Conservation (phyloP, 2,888 invertebrate species). For the Drosophila merina region DNA sequence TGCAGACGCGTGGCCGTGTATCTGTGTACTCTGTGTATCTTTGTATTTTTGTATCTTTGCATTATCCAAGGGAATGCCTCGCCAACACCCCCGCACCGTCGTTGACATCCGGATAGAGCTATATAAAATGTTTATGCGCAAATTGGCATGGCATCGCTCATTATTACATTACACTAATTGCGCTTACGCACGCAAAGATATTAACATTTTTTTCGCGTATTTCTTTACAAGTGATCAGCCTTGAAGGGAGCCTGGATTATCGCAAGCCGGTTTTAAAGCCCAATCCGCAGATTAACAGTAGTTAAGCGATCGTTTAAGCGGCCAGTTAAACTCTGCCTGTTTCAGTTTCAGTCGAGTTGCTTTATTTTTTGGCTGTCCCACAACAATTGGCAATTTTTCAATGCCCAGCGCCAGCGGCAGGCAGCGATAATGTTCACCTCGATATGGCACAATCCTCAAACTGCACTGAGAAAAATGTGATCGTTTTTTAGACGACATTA, state of each 20-base stretch:
- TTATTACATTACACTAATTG: conserved; percentile 74
- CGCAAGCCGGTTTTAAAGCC: conserved; percentile 37
- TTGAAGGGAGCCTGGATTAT: conserved; percentile 63
- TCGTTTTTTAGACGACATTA: too few species aligned
- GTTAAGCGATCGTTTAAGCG: conserved; percentile 78
- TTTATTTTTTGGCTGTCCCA: conserved; percentile 18
- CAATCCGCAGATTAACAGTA: conserved; percentile 72
- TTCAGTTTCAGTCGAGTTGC: conserved; percentile 10
- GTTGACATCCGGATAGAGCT: conserved; percentile 15
- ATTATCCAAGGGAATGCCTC: background rate
- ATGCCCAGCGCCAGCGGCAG: conserved; percentile 65
- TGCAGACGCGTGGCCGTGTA: conserved; percentile 43
- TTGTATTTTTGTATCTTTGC: conserved; percentile 8
- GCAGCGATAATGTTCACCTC: conserved; percentile 69
- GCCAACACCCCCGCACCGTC: background rate
- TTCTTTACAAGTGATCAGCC: conserved; percentile 55
- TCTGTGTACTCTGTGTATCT: conserved; percentile 12
- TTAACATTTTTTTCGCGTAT: background rate
- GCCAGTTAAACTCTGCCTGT: conserved; percentile 50
- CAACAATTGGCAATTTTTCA: conserved; percentile 70
- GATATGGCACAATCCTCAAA: conserved; percentile 45
- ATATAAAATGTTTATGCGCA: conserved; percentile 52
- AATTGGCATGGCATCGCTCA: conserved; percentile 61
- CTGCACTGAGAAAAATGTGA: conserved; percentile 9
- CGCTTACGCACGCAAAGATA: conserved; percentile 76